Conservation (phyloP, 2,113 vertebrate species). For the Takifugu flavidus region DNA sequence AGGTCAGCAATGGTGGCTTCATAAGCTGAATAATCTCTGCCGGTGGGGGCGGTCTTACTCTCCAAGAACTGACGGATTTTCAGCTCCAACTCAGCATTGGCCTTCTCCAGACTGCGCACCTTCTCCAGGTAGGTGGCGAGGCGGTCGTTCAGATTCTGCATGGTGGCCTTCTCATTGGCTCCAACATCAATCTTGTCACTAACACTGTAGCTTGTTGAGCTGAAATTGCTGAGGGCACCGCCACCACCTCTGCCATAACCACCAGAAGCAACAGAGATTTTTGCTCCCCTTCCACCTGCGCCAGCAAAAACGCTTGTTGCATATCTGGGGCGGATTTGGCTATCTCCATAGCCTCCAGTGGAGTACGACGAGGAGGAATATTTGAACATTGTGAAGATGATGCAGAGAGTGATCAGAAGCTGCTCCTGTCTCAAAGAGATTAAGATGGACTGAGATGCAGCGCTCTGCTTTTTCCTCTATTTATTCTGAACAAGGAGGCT, state of each 20-base stretch:
- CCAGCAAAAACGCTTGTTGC: conserved; percentile 55
- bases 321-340: not conserved
- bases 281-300: conserved; percentile 43
- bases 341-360: conserved; percentile 4
- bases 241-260: not conserved
- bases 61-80: conserved; percentile 86
- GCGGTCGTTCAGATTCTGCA: conserved; percentile 92
- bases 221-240: not conserved
- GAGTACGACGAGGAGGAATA: conserved; percentile 7
- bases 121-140: conserved; percentile 87
- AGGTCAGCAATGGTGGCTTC: conserved; percentile 80
- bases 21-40: conserved; percentile 79
- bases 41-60: conserved; percentile 71
- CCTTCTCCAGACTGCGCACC: conserved; percentile 80
- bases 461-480: conserved; percentile 32
- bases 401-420: conserved; percentile 30
- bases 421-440: conserved; percentile 33
- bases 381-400: not conserved
- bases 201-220: not conserved
- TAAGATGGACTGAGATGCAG: conserved; percentile 47
- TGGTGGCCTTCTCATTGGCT: conserved; percentile 85
- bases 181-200: conserved; percentile 39
- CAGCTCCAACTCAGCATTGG: conserved; percentile 81
- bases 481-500: conserved; percentile 53
- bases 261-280: conserved; percentile 41